Evolutionary conservation across 2,797 vertebrate species (phyloP).

Genomic region (Buphagus erythrorhynchus): DNA sequence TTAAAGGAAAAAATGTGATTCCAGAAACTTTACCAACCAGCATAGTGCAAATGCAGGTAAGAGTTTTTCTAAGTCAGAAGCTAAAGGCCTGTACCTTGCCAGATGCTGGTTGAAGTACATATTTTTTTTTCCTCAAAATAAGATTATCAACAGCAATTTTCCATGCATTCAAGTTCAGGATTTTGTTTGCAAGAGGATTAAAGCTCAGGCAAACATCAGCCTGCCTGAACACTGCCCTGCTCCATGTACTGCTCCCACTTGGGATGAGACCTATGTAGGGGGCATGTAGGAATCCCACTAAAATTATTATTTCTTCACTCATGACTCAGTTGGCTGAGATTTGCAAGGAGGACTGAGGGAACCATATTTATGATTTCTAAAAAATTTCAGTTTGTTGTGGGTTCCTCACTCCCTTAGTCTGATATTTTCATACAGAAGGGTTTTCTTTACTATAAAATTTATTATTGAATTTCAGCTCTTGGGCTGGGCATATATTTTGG

Average conservation of each 20-base stretch:
- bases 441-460: not conserved
- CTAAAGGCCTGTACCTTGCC: not conserved
- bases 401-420: not conserved
- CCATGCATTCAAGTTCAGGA: constrained; percentile 44
- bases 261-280: not conserved
- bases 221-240: not conserved
- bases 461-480: not conserved
- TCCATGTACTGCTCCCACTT: not conserved
- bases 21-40: not conserved
- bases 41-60: not conserved
- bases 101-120: not conserved
- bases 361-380: not conserved
- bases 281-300: not conserved
- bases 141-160: constrained; percentile 64
- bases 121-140: constrained; percentile 28
- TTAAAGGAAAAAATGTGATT: not conserved
- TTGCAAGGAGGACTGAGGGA: not conserved
- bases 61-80: not conserved
- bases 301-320: not conserved
- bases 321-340: not conserved
- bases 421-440: not conserved
- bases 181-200: constrained; percentile 32
- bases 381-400: not conserved
- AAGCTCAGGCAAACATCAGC: not conserved
- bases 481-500: not conserved